These are phyloP conservation scores for Squalus acanthias DNA, from an alignment of 2,797 vertebrate genomes.

Conservation along the genomic window DNA sequence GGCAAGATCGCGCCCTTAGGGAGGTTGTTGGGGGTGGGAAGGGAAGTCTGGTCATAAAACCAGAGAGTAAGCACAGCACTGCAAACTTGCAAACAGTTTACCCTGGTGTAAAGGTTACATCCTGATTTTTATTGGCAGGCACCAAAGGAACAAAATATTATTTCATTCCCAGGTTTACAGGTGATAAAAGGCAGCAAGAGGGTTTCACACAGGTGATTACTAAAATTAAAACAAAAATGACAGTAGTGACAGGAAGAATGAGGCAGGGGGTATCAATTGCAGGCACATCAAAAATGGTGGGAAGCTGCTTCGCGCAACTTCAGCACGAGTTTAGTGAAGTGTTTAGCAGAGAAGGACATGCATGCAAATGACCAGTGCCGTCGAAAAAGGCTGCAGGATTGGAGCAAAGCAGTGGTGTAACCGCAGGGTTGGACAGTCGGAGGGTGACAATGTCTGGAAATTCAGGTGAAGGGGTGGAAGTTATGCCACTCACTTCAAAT, in stretches of 20 bases:
- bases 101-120: no score
- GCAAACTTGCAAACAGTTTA: no score
- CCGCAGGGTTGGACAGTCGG: neutral
- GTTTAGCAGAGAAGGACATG: neutral
- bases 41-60: no score
- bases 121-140: no score
- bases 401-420: neutral
- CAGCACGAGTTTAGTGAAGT: neutral
- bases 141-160: no score
- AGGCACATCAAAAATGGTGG: neutral
- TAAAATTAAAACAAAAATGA: no score
- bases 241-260: neutral
- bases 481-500: neutral
- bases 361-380: neutral
- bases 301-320: neutral
- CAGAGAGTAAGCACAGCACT: no score
- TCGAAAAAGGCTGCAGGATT: neutral
- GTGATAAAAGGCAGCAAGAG: no score
- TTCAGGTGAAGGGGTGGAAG: neutral
- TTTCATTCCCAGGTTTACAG: no score
- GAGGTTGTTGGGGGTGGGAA: no score
- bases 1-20: no score
- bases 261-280: neutral
- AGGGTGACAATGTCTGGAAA: neutral
- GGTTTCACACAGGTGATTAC: no score